These are phyloP conservation scores for Zaprionus kolodkinae DNA, from an alignment of 1,140 invertebrate genomes.

Conservation along the genomic window DNA sequence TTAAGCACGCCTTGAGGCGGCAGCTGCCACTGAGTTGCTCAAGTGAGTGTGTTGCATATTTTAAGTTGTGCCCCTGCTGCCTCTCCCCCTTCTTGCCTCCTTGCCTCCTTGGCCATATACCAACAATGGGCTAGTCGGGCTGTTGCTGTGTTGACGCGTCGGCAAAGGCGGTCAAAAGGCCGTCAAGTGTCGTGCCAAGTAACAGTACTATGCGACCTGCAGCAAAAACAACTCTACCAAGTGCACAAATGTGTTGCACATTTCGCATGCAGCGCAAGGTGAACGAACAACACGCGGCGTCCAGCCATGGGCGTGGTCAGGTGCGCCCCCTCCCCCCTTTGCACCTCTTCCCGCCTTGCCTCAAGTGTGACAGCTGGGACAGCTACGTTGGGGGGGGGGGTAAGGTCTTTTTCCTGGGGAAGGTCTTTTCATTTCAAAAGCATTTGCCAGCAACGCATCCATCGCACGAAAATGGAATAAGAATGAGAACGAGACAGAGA, in stretches of 20 bases:
- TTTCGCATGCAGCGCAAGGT: conserved; percentile 62
- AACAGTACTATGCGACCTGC: conserved; percentile 7
- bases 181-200: conserved; percentile 61
- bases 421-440: conserved; percentile 38
- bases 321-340: conserved; percentile 7
- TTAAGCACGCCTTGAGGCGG: conserved; percentile 44
- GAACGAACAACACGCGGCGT: conserved; percentile 14
- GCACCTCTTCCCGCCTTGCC: no score
- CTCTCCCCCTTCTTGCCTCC: no score
- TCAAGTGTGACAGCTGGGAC: conserved; percentile 37
- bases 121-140: background rate
- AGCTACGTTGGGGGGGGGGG: conserved; percentile 28
- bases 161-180: conserved; percentile 66
- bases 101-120: background rate
- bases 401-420: no score
- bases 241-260: conserved; percentile 74
- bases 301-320: conserved; percentile 39
- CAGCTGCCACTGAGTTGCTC: conserved; percentile 53
- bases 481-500: background rate
- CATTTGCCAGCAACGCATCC: conserved; percentile 15
- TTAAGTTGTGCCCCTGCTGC: conserved; percentile 40
- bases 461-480: background rate
- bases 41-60: conserved; percentile 61
- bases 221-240: conserved; percentile 44
- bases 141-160: conserved; percentile 20